Percentiles rank a stretch among this genome's conserved stretches.
phyloP scores from a whole-genome alignment of 1,140 invertebrate genomes.

The Steinernema feltiae region DNA sequence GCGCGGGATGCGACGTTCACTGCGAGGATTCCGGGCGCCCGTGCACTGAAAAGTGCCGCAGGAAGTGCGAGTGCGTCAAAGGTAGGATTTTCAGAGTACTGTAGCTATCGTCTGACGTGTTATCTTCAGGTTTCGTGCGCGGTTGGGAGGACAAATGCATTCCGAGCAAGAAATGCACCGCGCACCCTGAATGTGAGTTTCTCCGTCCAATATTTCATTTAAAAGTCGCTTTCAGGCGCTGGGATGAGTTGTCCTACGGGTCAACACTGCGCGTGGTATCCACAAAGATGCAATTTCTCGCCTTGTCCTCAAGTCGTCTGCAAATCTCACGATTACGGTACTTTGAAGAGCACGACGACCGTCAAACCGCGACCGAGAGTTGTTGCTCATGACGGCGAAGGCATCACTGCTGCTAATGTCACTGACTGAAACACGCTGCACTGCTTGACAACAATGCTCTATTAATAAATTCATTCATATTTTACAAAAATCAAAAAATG shows the following conservation, averaged over 20 bases:
- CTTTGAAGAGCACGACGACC: no score
- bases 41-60: not conserved
- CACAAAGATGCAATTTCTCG: not conserved
- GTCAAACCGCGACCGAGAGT: no score
- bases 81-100: not conserved
- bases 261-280: not conserved
- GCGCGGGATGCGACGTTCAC: not conserved
- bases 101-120: not conserved
- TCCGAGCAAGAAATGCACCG: not conserved
- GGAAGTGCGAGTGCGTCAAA: not conserved
- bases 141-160: not conserved
- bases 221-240: no score
- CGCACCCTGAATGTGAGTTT: not conserved
- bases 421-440: no score
- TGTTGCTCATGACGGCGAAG: no score
- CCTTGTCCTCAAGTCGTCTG: not conserved
- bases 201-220: no score
- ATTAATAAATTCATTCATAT: no score
- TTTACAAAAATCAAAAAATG: no score
- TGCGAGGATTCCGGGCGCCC: not conserved
- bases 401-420: no score
- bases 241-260: not conserved
- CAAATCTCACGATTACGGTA: no score
- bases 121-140: not conserved
- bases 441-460: no score